Conservation (phyloP, 1,140 invertebrate genomes). For the Eciton burchellii region DNA sequence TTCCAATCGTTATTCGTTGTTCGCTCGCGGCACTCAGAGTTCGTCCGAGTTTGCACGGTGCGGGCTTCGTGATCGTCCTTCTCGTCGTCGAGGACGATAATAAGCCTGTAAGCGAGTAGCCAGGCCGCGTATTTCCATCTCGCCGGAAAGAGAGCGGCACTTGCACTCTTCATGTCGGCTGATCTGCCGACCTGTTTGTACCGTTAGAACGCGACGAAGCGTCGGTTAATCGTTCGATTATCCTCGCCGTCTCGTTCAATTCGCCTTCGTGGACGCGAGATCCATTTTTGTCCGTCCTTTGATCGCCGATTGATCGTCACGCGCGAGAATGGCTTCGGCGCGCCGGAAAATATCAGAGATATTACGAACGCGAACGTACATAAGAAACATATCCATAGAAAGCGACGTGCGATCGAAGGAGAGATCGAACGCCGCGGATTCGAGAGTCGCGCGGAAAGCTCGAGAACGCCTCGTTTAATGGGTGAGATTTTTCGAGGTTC, state of each 20-base stretch:
- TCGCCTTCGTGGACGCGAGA: constrained; percentile 1
- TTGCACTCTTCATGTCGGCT: constrained; percentile 68
- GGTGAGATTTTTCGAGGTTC: too few species aligned
- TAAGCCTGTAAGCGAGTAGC: not conserved
- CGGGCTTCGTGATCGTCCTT: constrained; percentile 27
- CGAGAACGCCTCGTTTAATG: constrained; percentile 2
- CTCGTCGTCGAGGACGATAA: constrained; percentile 40
- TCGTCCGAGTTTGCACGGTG: not conserved
- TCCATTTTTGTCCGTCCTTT: not conserved
- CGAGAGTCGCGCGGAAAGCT: not conserved
- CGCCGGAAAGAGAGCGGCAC: constrained; percentile 61
- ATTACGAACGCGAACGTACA: not conserved
- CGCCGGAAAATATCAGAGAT: not conserved
- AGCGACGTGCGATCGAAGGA: not conserved
- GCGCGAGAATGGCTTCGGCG: not conserved
- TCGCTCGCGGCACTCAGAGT: not conserved
- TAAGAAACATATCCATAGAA: not conserved
- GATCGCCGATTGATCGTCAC: not conserved
- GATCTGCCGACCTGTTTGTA: constrained; percentile 67
- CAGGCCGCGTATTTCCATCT: constrained; percentile 28
- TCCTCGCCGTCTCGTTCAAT: constrained; percentile 46
- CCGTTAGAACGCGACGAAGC: constrained; percentile 58
- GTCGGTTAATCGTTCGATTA: constrained; percentile 62
- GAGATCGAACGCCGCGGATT: not conserved
- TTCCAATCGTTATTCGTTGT: not conserved